A percentile compares a stretch with the other conserved stretches of the same genome.
phyloP scores from a whole-genome alignment of 2,113 vertebrate species.

The Antigone vipio region DNA sequence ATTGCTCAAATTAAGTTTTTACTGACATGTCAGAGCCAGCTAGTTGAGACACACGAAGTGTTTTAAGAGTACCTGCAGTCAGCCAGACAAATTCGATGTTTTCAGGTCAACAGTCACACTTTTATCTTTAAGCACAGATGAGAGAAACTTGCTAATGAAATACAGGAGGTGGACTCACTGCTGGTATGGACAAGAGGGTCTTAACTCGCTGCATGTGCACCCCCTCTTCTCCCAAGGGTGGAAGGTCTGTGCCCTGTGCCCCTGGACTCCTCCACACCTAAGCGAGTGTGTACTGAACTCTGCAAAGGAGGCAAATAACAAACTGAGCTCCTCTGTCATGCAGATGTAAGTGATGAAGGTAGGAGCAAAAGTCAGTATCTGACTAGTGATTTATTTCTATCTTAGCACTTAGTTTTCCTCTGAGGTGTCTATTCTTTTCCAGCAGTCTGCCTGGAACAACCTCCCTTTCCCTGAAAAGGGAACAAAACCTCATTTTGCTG shows the following conservation, averaged over 20 bases:
- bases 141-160: neutral
- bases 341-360: neutral
- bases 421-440: neutral
- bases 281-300: neutral
- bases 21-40: neutral
- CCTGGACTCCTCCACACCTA: neutral
- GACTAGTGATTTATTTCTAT: neutral
- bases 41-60: neutral
- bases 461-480: neutral
- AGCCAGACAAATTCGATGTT: neutral
- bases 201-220: accelerated
- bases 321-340: neutral
- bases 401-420: neutral
- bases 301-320: neutral
- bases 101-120: neutral
- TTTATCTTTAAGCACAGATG: neutral
- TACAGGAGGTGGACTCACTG: too few species aligned
- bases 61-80: neutral
- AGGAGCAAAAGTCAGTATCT: neutral
- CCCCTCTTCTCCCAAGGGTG: too few species aligned
- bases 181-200: neutral
- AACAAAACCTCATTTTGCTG: neutral
- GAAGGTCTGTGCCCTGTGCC: neutral
- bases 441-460: neutral
- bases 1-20: neutral